phyloP scores from a whole-genome alignment of 2,113 vertebrate species.

The Prolemur simus region DNA sequence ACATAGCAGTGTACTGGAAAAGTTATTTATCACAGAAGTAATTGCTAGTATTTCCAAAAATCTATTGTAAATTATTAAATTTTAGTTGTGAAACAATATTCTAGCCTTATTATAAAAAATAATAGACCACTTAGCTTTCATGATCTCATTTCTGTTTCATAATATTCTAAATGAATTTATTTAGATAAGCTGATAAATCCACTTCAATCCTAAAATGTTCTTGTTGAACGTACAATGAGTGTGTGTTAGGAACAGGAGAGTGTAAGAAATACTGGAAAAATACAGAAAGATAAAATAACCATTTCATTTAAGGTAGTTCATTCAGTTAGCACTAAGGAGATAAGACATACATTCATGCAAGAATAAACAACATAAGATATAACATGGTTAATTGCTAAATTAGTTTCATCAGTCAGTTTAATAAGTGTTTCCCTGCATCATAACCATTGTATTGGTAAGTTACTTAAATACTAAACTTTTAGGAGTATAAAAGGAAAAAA shows the following conservation, averaged over 20 bases:
- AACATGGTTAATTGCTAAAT: background rate
- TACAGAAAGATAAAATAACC: background rate
- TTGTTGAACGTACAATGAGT: background rate
- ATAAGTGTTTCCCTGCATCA: background rate
- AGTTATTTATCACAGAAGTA: background rate
- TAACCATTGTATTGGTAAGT: background rate
- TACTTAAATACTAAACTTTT: constrained; percentile 34
- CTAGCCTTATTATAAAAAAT: background rate
- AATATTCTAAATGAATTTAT: background rate
- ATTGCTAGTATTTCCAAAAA: background rate
- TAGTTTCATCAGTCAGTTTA: background rate
- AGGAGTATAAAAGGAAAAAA: background rate
- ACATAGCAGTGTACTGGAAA: background rate
- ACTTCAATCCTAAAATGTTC: background rate
- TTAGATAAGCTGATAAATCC: background rate
- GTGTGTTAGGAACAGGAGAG: background rate
- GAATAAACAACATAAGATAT: background rate
- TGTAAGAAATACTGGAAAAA: background rate
- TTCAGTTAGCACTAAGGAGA: background rate
- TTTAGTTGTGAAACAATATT: constrained; percentile 20
- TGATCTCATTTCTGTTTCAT: background rate
- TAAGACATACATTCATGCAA: background rate
- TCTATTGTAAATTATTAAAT: background rate
- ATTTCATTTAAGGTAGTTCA: background rate
- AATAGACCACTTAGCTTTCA: background rate